These are phyloP conservation scores for Sphaerophoria rueppellii DNA, from an alignment of 2,888 invertebrate genomes.

Conservation along the genomic window DNA sequence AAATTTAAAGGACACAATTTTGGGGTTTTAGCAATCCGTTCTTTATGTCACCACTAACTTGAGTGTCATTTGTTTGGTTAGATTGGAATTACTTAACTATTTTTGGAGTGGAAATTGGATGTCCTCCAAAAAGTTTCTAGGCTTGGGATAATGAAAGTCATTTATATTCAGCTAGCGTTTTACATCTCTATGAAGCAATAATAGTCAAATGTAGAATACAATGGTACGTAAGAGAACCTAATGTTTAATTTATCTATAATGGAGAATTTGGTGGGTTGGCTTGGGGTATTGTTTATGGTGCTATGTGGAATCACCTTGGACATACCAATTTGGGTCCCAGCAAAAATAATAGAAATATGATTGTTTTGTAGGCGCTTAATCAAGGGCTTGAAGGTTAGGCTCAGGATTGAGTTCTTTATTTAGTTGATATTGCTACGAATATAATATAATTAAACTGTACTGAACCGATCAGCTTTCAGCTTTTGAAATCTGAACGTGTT, in stretches of 20 bases:
- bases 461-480: too few species aligned
- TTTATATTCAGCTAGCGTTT: conserved; percentile 68
- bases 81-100: conserved; percentile 55
- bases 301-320: not conserved
- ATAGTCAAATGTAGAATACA: conserved; percentile 36
- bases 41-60: conserved; percentile 60
- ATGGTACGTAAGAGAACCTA: not conserved
- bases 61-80: conserved; percentile 59
- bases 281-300: not conserved
- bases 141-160: conserved; percentile 64
- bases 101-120: conserved; percentile 47
- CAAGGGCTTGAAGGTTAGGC: too few species aligned
- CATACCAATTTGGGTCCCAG: too few species aligned
- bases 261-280: not conserved
- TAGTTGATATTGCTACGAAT: too few species aligned
- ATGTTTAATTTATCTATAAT: conserved; percentile 45
- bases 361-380: too few species aligned
- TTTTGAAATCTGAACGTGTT: too few species aligned
- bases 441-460: too few species aligned
- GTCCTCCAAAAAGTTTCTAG: conserved; percentile 49
- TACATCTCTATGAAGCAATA: conserved; percentile 32
- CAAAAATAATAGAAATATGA: too few species aligned
- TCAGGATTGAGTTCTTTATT: too few species aligned
- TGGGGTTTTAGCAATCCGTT: conserved; percentile 59
- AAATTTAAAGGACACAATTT: conserved; percentile 58